Conservation (phyloP, 2,888 invertebrate genomes). For the Philereme transversata region DNA sequence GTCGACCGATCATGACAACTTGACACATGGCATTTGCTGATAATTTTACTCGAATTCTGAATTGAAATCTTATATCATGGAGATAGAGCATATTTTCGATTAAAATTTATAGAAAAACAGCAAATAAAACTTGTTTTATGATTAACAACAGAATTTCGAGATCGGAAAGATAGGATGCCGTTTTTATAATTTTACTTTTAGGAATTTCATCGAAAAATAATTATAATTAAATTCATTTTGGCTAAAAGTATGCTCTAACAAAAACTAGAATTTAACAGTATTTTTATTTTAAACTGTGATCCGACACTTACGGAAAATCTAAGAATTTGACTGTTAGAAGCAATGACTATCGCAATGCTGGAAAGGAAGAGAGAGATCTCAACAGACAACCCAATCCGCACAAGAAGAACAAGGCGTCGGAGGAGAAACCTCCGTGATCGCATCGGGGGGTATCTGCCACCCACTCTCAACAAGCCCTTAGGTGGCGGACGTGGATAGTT, state of each 20-base stretch:
- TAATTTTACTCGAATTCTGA: slow-evolving; percentile 2
- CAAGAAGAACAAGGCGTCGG: no score
- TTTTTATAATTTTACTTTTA: slow-evolving; percentile 27
- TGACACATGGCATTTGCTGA: slow-evolving; percentile 39
- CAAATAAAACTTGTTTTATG: slow-evolving; percentile 29
- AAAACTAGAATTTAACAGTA: no score
- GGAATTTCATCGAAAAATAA: slow-evolving; percentile 8
- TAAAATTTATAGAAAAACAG: not conserved
- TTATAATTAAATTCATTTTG: slow-evolving; percentile 16
- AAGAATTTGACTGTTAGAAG: no score
- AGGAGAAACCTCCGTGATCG: no score
- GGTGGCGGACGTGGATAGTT: no score
- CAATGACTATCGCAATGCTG: no score
- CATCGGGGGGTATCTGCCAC: no score
- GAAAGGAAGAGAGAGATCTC: no score
- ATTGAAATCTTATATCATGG: slow-evolving; percentile 18
- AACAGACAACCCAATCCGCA: no score
- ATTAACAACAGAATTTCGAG: slow-evolving; percentile 64
- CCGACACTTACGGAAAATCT: no score
- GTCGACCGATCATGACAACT: slow-evolving; percentile 70
- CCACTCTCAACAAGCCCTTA: no score
- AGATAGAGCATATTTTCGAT: slow-evolving; percentile 32
- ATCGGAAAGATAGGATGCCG: slow-evolving; percentile 59
- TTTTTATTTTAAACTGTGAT: no score
- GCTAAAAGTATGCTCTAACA: not conserved